Percentiles rank a stretch among this genome's conserved stretches.
Conservation (phyloP, 2,888 invertebrate species). For the Trileptium ribeirensis region DNA sequence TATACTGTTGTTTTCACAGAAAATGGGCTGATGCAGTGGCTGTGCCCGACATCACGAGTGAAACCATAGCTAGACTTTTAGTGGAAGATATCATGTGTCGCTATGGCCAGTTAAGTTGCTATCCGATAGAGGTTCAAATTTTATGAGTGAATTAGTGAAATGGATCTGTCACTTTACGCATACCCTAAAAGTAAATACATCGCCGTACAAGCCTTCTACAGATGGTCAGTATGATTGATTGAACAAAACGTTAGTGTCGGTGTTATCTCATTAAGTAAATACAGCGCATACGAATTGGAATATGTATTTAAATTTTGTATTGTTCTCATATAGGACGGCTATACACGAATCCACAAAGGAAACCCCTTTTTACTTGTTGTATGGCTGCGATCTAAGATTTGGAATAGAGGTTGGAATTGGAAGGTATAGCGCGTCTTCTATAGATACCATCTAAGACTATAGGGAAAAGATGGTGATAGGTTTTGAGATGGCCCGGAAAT, state of each 20-base stretch:
- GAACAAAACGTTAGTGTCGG: constrained; percentile 15
- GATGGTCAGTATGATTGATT: too few relatives aligned
- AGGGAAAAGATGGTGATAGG: too few relatives aligned
- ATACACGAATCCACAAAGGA: constrained; percentile 13
- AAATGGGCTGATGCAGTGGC: neutral
- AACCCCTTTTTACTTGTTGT: constrained; percentile 10
- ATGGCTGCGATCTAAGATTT: constrained; percentile 15
- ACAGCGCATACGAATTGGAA: constrained; percentile 18
- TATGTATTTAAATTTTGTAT: neutral
- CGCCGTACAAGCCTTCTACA: constrained; percentile 7
- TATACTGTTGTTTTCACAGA: constrained; percentile 16
- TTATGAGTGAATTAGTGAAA: neutral
- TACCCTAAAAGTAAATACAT: constrained; percentile 9
- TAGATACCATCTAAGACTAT: too few relatives aligned
- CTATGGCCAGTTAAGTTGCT: constrained; percentile 6
- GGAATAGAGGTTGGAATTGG: constrained; percentile 17
- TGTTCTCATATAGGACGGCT: constrained; percentile 13
- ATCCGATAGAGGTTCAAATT: constrained; percentile 9
- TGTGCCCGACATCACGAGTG: neutral
- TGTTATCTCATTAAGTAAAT: constrained; percentile 1
- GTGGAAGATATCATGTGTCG: constrained; percentile 15
- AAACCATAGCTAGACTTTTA: constrained; percentile 16
- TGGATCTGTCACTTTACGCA: neutral
- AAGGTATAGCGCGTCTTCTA: too few relatives aligned
- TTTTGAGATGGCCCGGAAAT: too few relatives aligned